Conservation (phyloP, 2,797 vertebrate species). For the Myotis pilosus region DNA sequence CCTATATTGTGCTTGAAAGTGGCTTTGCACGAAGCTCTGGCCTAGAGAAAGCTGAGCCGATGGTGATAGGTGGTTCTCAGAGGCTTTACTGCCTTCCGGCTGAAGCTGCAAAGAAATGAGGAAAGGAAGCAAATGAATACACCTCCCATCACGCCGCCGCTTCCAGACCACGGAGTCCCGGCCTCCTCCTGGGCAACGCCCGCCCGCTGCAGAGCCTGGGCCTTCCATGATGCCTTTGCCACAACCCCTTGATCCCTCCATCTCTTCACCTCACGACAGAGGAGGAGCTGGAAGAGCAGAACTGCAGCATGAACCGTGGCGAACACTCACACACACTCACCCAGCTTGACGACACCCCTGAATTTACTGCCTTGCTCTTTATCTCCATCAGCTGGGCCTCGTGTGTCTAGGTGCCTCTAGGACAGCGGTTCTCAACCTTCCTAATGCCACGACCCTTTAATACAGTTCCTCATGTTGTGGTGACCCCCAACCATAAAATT, state of each 20-base stretch:
- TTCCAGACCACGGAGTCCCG: accelerated
- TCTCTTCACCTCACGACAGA: background rate
- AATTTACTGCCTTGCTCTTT: accelerated
- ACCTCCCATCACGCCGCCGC: background rate
- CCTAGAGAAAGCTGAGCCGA: constrained; percentile 74
- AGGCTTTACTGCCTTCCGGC: constrained; percentile 74
- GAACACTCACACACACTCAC: background rate
- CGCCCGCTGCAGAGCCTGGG: background rate
- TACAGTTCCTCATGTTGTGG: no score
- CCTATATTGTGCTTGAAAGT: constrained; percentile 98
- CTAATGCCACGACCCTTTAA: no score
- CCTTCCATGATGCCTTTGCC: background rate
- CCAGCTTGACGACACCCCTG: background rate
- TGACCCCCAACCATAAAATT: no score
- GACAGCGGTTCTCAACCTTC: no score
- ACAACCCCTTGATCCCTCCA: background rate
- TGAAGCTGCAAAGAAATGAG: constrained; percentile 82
- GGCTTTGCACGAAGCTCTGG: constrained; percentile 95
- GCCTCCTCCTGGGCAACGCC: background rate
- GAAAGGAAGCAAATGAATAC: background rate
- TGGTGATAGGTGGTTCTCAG: constrained; percentile 68
- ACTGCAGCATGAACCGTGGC: accelerated
- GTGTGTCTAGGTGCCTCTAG: background rate
- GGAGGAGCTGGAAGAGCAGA: background rate
- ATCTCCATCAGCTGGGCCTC: background rate